Percentiles rank a stretch among this genome's conserved stretches.
Evolutionary conservation across 1,140 invertebrate genomes (phyloP).

Genomic region (Halictus rubicundus): DNA sequence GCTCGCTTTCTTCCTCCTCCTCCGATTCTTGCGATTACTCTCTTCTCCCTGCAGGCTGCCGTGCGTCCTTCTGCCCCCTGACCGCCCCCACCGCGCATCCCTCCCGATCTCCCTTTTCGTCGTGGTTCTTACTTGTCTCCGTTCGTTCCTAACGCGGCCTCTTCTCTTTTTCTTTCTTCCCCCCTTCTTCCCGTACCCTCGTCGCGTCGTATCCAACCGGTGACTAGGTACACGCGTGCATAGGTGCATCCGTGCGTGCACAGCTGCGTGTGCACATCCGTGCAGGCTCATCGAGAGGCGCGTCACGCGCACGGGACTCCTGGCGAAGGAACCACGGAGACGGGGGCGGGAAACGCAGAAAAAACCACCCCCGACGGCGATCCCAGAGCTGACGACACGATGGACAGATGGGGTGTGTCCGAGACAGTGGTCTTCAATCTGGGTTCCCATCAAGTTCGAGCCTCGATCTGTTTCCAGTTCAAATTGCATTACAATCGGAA

Average conservation of each 20-base stretch:
- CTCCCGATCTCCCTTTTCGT: slow-evolving; percentile 41
- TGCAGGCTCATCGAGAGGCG: no score
- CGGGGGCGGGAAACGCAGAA: no score
- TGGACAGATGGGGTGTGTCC: no score
- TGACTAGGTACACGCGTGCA: slow-evolving; percentile 48
- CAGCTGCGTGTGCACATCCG: no score
- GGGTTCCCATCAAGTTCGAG: no score
- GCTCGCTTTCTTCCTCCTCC: slow-evolving; percentile 44
- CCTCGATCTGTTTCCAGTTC: no score
- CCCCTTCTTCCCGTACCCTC: slow-evolving; percentile 20
- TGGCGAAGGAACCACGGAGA: no score
- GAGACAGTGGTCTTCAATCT: no score
- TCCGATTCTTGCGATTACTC: not conserved
- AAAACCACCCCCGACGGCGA: no score
- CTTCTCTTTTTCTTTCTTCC: slow-evolving; percentile 38
- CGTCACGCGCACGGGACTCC: no score
- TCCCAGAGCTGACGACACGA: no score
- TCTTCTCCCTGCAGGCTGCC: not conserved
- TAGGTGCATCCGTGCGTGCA: slow-evolving; percentile 37
- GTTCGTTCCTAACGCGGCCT: not conserved
- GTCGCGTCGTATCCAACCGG: slow-evolving; percentile 60
- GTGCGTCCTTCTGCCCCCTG: slow-evolving; percentile 30
- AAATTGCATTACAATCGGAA: no score
- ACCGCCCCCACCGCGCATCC: slow-evolving; percentile 11
- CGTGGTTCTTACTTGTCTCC: slow-evolving; percentile 1